Evolutionary conservation across 2,113 vertebrate genomes (phyloP).

Genomic region (Dipodomys merriami): DNA sequence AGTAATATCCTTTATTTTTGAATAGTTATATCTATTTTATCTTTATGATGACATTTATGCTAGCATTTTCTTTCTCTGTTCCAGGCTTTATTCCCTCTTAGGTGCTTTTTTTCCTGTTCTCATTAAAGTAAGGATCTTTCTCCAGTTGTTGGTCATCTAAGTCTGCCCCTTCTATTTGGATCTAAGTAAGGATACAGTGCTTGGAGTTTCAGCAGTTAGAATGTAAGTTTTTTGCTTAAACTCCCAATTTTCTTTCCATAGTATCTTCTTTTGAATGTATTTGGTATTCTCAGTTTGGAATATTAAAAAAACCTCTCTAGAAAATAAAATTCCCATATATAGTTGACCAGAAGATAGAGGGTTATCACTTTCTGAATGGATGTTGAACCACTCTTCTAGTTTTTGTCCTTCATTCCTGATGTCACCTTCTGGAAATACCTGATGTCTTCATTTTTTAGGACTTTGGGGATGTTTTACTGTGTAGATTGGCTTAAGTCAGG

Average conservation of each 20-base stretch:
- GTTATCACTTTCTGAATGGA: neutral
- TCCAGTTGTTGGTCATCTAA: neutral
- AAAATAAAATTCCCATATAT: slow-evolving; percentile 10
- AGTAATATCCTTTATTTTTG: neutral
- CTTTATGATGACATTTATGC: neutral
- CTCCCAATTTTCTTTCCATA: neutral
- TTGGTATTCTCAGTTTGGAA: neutral
- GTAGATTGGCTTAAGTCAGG: neutral
- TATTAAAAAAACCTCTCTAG: neutral
- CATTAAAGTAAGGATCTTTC: neutral
- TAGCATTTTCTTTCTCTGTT: neutral
- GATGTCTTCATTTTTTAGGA: neutral
- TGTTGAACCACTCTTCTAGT: neutral
- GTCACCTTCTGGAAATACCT: too few species aligned
- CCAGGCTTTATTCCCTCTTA: slow-evolving; percentile 14
- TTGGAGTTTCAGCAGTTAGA: neutral
- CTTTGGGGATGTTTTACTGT: neutral
- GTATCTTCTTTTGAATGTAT: slow-evolving; percentile 18
- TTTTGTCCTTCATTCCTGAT: neutral
- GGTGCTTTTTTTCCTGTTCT: neutral
- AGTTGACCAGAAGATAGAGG: neutral
- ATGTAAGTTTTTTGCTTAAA: neutral
- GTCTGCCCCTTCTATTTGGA: neutral
- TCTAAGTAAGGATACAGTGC: neutral
- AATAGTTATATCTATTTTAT: neutral